Conservation (phyloP, 2,888 invertebrate species). For the Ophraella communa region DNA sequence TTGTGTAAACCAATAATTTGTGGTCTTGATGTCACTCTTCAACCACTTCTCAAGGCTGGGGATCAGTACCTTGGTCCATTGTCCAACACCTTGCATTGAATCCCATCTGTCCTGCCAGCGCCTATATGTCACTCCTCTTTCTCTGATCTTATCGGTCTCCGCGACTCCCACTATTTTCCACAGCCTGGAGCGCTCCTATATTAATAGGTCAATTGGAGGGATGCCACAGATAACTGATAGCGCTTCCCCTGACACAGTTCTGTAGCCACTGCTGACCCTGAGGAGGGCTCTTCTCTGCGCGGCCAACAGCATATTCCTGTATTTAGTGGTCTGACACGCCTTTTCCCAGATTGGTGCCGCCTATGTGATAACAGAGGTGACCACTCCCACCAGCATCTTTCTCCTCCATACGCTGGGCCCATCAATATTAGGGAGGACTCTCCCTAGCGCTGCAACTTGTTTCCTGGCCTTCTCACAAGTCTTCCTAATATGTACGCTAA, state of each 20-base stretch:
- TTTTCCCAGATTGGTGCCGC: constrained; percentile 21
- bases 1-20: neutral
- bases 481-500: neutral
- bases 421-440: constrained; percentile 14
- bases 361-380: constrained; percentile 12
- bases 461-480: neutral
- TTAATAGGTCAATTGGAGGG: constrained; percentile 17
- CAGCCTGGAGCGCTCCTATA: constrained; percentile 18
- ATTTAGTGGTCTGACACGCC: neutral
- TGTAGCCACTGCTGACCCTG: constrained; percentile 11
- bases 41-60: neutral
- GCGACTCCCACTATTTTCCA: neutral
- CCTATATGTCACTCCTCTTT: neutral
- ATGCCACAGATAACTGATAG: constrained; percentile 10
- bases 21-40: neutral
- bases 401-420: constrained; percentile 6
- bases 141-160: neutral
- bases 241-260: constrained; percentile 15
- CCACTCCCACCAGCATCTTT: constrained; percentile 4
- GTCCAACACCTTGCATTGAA: neutral
- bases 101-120: constrained; percentile 15
- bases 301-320: neutral
- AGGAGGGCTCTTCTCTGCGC: constrained; percentile 12
- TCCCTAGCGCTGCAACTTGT: neutral
- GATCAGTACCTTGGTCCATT: neutral